Conservation (phyloP, 2,113 vertebrate genomes). For the Pseudonaja textilis region DNA sequence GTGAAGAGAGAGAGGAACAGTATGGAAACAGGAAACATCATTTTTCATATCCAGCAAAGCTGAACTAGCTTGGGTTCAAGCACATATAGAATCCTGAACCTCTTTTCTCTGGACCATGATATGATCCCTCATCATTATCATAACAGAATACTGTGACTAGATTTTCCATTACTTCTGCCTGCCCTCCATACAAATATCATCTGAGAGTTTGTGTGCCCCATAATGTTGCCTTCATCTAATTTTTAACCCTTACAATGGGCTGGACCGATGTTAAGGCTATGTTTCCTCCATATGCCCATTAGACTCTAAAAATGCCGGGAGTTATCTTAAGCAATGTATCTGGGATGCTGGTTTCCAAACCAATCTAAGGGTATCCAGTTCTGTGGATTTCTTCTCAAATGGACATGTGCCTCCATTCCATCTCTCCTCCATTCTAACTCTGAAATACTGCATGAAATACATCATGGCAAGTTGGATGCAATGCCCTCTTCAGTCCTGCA, state of each 20-base stretch:
- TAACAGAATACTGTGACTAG: neutral
- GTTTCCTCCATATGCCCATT: neutral
- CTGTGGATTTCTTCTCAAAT: neutral
- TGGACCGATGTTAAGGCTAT: neutral
- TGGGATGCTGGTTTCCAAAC: neutral
- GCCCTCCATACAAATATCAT: neutral
- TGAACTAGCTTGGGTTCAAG: neutral
- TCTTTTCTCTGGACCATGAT: neutral
- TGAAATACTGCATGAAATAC: neutral
- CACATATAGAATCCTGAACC: neutral
- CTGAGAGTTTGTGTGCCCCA: neutral
- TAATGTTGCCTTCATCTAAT: neutral
- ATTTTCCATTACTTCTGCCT: neutral
- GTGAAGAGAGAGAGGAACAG: neutral
- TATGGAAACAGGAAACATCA: neutral
- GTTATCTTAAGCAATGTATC: neutral
- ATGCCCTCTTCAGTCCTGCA: neutral
- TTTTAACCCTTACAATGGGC: neutral
- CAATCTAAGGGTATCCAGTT: neutral
- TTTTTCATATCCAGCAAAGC: neutral
- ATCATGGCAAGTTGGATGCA: neutral
- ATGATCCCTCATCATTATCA: neutral
- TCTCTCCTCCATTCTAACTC: neutral
- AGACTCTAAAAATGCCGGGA: neutral
- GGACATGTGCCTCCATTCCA: neutral